Evolutionary conservation across 2,888 invertebrate genomes (phyloP).

Genomic region (Hydrotaea cyrtoneurina): DNA sequence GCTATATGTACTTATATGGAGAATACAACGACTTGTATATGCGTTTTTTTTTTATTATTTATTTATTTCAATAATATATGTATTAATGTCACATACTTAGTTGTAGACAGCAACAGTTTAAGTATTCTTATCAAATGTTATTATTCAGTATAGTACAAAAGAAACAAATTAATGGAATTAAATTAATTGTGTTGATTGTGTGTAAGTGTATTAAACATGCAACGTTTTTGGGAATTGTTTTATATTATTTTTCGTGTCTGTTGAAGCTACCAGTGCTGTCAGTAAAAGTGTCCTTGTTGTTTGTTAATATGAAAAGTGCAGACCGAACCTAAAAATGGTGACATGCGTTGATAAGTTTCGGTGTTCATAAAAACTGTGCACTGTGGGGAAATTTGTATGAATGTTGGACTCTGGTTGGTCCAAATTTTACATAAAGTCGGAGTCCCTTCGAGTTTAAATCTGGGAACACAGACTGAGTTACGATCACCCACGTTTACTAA

Average conservation of each 20-base stretch:
- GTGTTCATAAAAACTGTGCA: no score
- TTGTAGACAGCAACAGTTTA: neutral
- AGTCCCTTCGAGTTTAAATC: no score
- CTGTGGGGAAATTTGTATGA: no score
- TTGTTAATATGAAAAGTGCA: neutral
- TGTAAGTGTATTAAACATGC: constrained; percentile 8
- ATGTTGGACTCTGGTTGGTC: no score
- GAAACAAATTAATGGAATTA: neutral
- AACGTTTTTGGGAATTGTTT: neutral
- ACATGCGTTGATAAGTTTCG: no score
- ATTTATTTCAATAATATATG: neutral
- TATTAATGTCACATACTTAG: neutral
- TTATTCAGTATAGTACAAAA: neutral
- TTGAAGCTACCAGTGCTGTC: neutral
- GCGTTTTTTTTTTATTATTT: no score
- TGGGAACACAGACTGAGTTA: no score
- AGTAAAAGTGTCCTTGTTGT: neutral
- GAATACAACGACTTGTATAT: neutral
- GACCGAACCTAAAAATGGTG: neutral
- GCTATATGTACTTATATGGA: neutral
- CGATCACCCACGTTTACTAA: no score
- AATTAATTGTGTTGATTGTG: neutral
- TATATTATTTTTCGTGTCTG: neutral
- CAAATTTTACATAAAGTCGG: no score
- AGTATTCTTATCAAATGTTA: neutral